Percentiles rank a stretch among this genome's conserved stretches.
Evolutionary conservation across 1,140 invertebrate species (phyloP).

Genomic region (Trichogramma pretiosum): DNA sequence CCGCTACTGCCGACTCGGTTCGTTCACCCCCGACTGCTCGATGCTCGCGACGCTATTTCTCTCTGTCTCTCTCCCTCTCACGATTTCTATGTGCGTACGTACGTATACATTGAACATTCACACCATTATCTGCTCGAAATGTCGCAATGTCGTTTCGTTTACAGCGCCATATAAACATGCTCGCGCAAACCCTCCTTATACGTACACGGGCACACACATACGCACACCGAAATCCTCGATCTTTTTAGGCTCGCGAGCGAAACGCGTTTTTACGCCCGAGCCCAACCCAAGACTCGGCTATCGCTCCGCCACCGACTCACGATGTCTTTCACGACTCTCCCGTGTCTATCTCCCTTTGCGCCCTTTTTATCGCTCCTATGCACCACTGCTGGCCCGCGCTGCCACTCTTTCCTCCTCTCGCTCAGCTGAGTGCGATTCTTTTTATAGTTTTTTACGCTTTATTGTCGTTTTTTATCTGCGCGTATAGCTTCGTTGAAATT

Average conservation of each 20-base stretch:
- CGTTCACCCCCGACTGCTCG: conserved; percentile 41
- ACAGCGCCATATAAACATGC: conserved; percentile 30
- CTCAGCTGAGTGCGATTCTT: too few relatives aligned
- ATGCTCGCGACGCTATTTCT: background rate
- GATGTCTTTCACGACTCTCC: conserved; percentile 7
- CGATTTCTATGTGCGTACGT: background rate
- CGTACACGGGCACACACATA: too few relatives aligned
- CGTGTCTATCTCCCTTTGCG: conserved; percentile 9
- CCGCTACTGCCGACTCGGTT: too few relatives aligned
- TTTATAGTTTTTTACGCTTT: too few relatives aligned
- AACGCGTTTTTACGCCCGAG: too few relatives aligned
- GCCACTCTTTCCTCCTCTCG: conserved; percentile 9
- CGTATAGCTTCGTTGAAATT: too few relatives aligned
- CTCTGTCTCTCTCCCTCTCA: background rate
- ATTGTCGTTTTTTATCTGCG: too few relatives aligned
- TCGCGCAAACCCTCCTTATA: too few relatives aligned
- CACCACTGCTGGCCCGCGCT: conserved; percentile 3
- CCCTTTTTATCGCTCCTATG: conserved; percentile 13
- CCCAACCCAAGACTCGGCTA: too few relatives aligned
- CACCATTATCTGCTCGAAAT: conserved; percentile 46
- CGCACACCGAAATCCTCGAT: too few relatives aligned
- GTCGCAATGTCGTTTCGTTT: conserved; percentile 45
- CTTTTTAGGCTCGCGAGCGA: too few relatives aligned
- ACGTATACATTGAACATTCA: conserved; percentile 41
- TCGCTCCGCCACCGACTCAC: too few relatives aligned